A percentile compares a stretch with the other conserved stretches of the same genome.
phyloP scores from a whole-genome alignment of 1,140 invertebrate species.

The Chlorops oryzae region DNA sequence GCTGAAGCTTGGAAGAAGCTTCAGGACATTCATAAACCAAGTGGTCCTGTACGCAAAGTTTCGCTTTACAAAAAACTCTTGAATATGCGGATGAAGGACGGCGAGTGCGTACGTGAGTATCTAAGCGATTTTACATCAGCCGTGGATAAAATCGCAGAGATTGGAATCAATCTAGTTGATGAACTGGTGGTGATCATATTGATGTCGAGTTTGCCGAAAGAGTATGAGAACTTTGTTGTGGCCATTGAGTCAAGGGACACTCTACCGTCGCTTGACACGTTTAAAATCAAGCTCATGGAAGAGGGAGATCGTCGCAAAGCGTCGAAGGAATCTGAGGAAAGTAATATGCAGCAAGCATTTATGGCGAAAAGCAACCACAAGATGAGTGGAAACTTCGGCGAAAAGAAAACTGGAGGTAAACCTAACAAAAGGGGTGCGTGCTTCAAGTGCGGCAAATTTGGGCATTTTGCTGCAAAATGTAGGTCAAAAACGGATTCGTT shows the following conservation, averaged over 20 bases:
- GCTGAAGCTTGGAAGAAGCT: conserved; percentile 8
- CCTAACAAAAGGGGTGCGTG: too few relatives aligned
- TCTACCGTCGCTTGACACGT: conserved; percentile 1
- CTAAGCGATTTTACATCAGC: conserved; percentile 4
- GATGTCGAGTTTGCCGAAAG: conserved; percentile 3
- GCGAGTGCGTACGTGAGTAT: not conserved
- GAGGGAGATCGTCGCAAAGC: conserved; percentile 11
- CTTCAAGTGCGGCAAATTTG: not conserved
- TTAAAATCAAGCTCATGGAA: conserved; percentile 12
- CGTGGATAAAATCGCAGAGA: conserved; percentile 14
- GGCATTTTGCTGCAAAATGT: not conserved
- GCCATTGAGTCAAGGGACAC: conserved; percentile 14
- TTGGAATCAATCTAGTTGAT: conserved; percentile 10
- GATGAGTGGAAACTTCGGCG: not conserved
- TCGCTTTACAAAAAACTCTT: conserved; percentile 13
- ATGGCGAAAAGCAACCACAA: not conserved
- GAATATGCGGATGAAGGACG: conserved; percentile 1
- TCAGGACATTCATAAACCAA: conserved; percentile 10
- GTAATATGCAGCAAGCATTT: not conserved
- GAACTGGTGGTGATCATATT: conserved; percentile 13
- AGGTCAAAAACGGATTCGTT: not conserved
- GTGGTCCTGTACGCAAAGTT: conserved; percentile 10
- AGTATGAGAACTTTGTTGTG: conserved; percentile 16
- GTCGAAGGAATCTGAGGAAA: not conserved
- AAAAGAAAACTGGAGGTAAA: not conserved